phyloP scores from a whole-genome alignment of 2,888 invertebrate species.

The Mythimna lalbum region DNA sequence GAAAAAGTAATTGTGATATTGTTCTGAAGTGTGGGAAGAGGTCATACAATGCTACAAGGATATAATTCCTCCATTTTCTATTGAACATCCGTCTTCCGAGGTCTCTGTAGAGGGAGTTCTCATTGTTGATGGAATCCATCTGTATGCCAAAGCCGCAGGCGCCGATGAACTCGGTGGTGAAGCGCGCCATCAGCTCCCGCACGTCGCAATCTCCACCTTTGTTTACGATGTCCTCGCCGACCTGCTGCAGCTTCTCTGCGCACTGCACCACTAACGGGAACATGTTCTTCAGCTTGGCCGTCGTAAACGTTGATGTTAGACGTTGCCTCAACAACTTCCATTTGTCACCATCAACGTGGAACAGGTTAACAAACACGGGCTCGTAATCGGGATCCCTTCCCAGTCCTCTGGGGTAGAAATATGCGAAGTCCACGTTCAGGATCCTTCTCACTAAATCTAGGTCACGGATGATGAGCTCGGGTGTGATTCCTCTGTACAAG shows the following conservation, averaged over 20 bases:
- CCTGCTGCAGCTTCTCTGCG: conserved; percentile 74
- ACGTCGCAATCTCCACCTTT: conserved; percentile 72
- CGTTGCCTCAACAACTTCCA: conserved; percentile 82
- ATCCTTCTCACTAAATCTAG: conserved; percentile 75
- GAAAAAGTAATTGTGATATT: conserved; percentile 35
- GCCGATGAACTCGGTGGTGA: conserved; percentile 79
- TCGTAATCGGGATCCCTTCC: conserved; percentile 71
- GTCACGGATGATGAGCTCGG: conserved; percentile 78
- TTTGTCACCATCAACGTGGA: conserved; percentile 77
- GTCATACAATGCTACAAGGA: conserved; percentile 68
- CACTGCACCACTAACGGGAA: conserved; percentile 81
- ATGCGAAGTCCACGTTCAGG: conserved; percentile 74
- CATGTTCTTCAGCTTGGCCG: conserved; percentile 81
- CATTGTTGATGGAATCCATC: conserved; percentile 75
- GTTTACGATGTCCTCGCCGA: conserved; percentile 69
- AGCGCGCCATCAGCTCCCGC: conserved; percentile 78
- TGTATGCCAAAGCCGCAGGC: conserved; percentile 80
- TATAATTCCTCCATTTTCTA: conserved; percentile 57
- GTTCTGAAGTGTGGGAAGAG: conserved; percentile 72
- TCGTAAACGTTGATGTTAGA: conserved; percentile 82
- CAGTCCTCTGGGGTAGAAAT: conserved; percentile 76
- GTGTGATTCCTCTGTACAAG: conserved; percentile 74
- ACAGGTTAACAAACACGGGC: conserved; percentile 74
- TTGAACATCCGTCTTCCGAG: conserved; percentile 71
- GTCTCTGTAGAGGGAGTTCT: conserved; percentile 73